Base-by-base conservation (phyloP, 2,888 invertebrate species). In the Stegophylla sp. region DNA sequence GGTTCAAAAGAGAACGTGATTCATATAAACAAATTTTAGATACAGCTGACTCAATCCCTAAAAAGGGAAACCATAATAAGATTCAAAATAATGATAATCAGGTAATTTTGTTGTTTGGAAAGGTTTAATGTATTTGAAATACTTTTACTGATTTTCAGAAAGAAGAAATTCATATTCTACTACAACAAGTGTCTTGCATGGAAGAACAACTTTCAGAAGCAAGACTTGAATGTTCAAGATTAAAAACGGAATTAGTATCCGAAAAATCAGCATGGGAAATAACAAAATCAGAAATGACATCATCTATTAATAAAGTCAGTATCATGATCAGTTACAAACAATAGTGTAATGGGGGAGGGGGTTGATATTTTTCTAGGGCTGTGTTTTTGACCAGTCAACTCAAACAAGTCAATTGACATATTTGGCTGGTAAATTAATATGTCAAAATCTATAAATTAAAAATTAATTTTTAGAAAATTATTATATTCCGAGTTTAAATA, bases 121-220 rank as follows among this genome's bases (percentile, higher is more conserved):
- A 64, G 2, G 61, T 56, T 34, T 5, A 34, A 26, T 41, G 2
- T 41, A 28, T 41, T 59, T 61, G 3, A 34, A 34, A 34, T 34
- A 5, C 7, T 34, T 34, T 7, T 5, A 34, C 34, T 34, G 7
- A 34, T 34, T 34, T 5, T 34, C 71, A 82, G 82, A 91, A 91
- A 85, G 90, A 88, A 82, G 92, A 92, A 86, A 90, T 94, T 66
- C 91, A 92, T 0, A 89, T 90, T 17, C 86, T 95, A 83, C 94
- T 95, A 85, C 93, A 94, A 85, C 94, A 95, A 87, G 90, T 95
- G 83, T 92, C 92, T 82, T 92, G 93, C 83, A 89, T 96, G 85
- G 95, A 96, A 86, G 96, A 96, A 86, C 95, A 96, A 86, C 88
- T 96, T 48, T 94, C 94, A 59, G 95, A 96, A 86, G 90, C 95